Conservation (phyloP, 2,797 vertebrate species). For the Argyrosomus regius region DNA sequence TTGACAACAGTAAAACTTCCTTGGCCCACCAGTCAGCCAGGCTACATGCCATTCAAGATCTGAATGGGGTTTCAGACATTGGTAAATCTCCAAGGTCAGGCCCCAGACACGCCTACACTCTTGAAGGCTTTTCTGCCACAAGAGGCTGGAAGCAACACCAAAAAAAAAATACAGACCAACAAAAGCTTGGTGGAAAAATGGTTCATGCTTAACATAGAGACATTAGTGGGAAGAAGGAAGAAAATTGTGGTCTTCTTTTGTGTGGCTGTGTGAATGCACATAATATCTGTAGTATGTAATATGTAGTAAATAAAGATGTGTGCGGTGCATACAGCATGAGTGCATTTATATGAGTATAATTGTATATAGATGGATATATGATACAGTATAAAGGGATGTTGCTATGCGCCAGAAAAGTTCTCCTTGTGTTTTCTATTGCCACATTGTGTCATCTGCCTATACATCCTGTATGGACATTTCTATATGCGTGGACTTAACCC, state of each 20-base stretch:
- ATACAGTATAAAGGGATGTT: background rate
- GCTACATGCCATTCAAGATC: slow-evolving; percentile 61
- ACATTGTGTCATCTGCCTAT: slow-evolving; percentile 45
- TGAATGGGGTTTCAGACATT: slow-evolving; percentile 76
- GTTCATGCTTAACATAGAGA: slow-evolving; percentile 57
- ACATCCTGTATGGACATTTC: slow-evolving; percentile 51
- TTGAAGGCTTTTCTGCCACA: slow-evolving; percentile 67
- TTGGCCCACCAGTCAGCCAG: slow-evolving; percentile 57
- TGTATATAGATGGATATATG: background rate
- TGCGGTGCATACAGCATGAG: background rate
- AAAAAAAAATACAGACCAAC: slow-evolving; percentile 47
- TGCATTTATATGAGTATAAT: background rate
- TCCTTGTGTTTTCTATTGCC: slow-evolving; percentile 27
- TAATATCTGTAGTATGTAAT: background rate
- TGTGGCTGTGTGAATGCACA: slow-evolving; percentile 11
- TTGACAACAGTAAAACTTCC: slow-evolving; percentile 54
- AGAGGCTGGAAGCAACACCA: slow-evolving; percentile 56
- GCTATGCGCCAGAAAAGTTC: slow-evolving; percentile 1
- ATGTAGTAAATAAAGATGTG: slow-evolving; percentile 1
- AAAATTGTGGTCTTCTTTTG: slow-evolving; percentile 8
- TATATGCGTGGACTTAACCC: slow-evolving; percentile 70
- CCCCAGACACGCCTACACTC: slow-evolving; percentile 78
- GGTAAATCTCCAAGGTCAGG: slow-evolving; percentile 78
- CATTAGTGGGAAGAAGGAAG: slow-evolving; percentile 25
- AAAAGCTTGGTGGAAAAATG: slow-evolving; percentile 65